Evolutionary conservation across 2,888 invertebrate genomes (phyloP), one percentile per base, ranked within the genome.

Genomic region (Salpingus planirostris): DNA sequence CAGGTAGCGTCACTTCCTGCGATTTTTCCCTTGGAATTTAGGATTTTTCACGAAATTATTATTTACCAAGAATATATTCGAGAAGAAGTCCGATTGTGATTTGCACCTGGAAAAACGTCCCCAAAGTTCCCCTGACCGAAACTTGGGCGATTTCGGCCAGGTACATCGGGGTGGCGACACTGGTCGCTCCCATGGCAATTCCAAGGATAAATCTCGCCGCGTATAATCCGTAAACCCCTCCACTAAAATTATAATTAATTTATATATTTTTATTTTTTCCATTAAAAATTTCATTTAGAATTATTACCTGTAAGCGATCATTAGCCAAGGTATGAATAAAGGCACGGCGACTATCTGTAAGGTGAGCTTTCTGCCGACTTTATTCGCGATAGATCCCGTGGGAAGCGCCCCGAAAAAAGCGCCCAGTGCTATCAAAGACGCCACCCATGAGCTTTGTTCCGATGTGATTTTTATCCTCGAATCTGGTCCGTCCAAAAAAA

Each of bases 51-150:
- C n/a, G n/a, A n/a, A n/a, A n/a, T n/a, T n/a, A n/a, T n/a, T n/a
- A 44, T 64, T 64, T 46, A 73, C 74, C 73, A 51, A 71, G 65
- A 24, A 73, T 57, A 51, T 80, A 80, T 8, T 71, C 72, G 33
- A 75, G 65, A 1, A 82, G 64, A 3, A 80, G 68, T 1, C 83
- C 83, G 12, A 77, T 62, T 15, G 78, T 73, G 25, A 80, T 70
- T 38, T 74, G 73, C 8, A 83, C 69, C 52, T 83, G 81, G 49
- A 78, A 78, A 45, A 78, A 74, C 24, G 78, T 74, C 14, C 78
- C 80, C 2, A 83, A 60, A 1, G 75, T 67, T 0, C 80, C 75
- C n/a, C 81, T 63, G 11, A 74, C 62, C 2, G 71, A 67, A 13
- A 70, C 66, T 39, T 79, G 76, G 0, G 80, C 71, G 18, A 79